Evolutionary conservation across 1,140 invertebrate species (phyloP).

Genomic region (Cardiocondyla obscurior): DNA sequence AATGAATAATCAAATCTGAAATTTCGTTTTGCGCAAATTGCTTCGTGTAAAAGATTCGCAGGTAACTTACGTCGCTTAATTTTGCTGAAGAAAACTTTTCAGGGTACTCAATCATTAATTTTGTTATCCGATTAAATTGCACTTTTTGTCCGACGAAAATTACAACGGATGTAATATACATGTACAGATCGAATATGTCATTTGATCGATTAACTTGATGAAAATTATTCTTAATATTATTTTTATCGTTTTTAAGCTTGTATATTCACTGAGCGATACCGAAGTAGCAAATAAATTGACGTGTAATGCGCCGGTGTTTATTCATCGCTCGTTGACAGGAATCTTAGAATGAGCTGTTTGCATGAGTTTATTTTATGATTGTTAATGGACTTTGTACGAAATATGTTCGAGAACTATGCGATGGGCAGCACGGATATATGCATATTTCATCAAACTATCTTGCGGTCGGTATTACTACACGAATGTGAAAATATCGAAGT

Average conservation of each 20-base stretch:
- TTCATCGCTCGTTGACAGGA: neutral
- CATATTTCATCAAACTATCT: slow-evolving; percentile 33
- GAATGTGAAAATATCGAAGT: slow-evolving; percentile 34
- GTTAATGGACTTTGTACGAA: neutral
- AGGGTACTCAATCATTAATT: too few species aligned
- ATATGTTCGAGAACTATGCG: neutral
- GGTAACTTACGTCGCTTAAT: neutral
- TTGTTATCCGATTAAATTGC: too few species aligned
- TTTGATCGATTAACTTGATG: too few species aligned
- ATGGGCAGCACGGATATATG: neutral
- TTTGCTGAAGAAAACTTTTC: too few species aligned
- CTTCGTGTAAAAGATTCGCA: neutral
- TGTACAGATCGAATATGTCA: too few species aligned
- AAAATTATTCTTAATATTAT: too few species aligned
- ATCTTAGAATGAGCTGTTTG: slow-evolving; percentile 5
- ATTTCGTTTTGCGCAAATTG: neutral
- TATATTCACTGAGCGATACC: neutral
- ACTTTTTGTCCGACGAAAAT: too few species aligned
- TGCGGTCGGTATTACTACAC: neutral
- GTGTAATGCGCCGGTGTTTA: neutral
- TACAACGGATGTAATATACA: too few species aligned
- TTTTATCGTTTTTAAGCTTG: neutral
- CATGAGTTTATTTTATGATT: slow-evolving; percentile 17
- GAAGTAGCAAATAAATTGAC: neutral
- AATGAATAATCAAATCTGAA: neutral